Conservation (phyloP, 2,888 invertebrate species). For the Dinocampus coccinellae region DNA sequence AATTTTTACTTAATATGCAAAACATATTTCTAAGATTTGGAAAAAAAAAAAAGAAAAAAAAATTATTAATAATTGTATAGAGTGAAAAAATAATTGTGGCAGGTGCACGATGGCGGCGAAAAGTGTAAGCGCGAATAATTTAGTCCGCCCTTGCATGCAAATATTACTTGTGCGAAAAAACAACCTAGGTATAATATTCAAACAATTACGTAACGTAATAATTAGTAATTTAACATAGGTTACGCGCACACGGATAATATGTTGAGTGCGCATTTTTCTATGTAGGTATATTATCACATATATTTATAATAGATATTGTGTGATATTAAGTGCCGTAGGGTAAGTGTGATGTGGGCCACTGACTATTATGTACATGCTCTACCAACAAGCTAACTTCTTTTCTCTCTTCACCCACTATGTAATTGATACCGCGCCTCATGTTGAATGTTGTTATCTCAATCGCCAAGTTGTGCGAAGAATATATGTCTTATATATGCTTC, state of each 20-base stretch:
- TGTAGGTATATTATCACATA: not conserved
- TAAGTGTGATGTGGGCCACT: constrained; percentile 59
- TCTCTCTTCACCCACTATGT: constrained; percentile 35
- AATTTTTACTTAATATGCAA: too few relatives aligned
- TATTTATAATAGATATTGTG: constrained; percentile 36
- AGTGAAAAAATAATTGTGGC: constrained; percentile 27
- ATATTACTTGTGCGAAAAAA: constrained; percentile 50
- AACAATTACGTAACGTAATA: constrained; percentile 61
- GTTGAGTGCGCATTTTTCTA: not conserved
- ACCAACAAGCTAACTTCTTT: constrained; percentile 16
- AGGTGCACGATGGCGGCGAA: constrained; percentile 25
- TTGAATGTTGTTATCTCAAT: constrained; percentile 51
- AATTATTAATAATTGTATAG: not conserved
- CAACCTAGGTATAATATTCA: constrained; percentile 55
- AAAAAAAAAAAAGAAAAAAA: constrained; percentile 4
- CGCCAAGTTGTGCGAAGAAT: constrained; percentile 30
- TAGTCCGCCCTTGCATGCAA: constrained; percentile 61
- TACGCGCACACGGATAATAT: constrained; percentile 33
- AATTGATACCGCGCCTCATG: constrained; percentile 55
- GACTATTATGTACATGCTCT: constrained; percentile 43
- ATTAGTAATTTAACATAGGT: constrained; percentile 47
- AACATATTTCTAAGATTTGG: too few relatives aligned
- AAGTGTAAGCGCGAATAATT: constrained; percentile 62
- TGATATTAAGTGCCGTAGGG: constrained; percentile 51
- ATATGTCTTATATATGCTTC: not conserved